phyloP scores from a whole-genome alignment of 2,113 vertebrate species.

The Clarias batrachus region DNA sequence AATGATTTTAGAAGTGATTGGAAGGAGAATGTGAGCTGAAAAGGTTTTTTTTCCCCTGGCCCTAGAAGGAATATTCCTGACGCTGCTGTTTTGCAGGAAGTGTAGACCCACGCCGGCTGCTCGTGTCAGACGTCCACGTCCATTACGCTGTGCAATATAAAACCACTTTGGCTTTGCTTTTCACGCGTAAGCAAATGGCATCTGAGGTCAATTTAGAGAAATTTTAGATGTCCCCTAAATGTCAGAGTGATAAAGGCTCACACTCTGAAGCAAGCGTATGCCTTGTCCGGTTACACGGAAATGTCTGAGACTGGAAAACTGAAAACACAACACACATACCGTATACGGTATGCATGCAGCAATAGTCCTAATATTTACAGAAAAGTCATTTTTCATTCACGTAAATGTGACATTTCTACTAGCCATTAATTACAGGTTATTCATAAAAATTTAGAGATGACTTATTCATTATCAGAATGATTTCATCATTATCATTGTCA shows the following conservation, averaged over 20 bases:
- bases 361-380: too few species aligned
- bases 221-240: neutral
- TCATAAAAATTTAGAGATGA: too few species aligned
- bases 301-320: neutral
- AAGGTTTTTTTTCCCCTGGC: neutral
- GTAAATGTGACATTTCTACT: too few species aligned
- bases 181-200: conserved; percentile 15
- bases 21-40: neutral
- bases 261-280: neutral
- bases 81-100: neutral
- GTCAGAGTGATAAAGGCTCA: neutral
- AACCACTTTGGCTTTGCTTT: conserved; percentile 30
- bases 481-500: neutral
- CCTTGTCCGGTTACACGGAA: neutral
- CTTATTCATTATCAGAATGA: too few species aligned
- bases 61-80: neutral
- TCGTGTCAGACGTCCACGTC: neutral
- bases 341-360: too few species aligned
- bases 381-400: too few species aligned
- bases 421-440: too few species aligned
- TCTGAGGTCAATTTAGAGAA: conserved; percentile 3
- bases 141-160: neutral
- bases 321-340: neutral
- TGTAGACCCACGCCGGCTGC: neutral
- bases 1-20: neutral